Evolutionary conservation across 2,888 invertebrate species (phyloP), one percentile per base, ranked within the genome.

Genomic region (Timema cristinae): DNA sequence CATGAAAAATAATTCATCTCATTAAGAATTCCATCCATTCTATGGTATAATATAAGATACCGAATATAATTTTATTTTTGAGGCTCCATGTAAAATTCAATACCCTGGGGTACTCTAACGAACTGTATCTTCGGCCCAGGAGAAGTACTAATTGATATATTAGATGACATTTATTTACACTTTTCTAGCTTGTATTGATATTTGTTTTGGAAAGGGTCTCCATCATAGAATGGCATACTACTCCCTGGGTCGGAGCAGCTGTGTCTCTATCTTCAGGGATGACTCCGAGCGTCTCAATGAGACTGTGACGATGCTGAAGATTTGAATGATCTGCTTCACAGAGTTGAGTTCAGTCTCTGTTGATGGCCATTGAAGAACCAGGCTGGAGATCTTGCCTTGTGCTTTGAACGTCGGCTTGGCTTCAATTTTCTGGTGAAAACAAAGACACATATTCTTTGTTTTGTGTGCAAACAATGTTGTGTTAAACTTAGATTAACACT

Each of bases 291-390:
- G 69, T 5, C 52, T 50, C 13, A 73, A 50, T 8, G 69, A 50
- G 16, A 74, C 69, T 48, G 72, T 74, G 7, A 74, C 71, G 10
- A 74, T 71, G 66, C 68, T 72, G 71, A 74, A 74, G n/a, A 74
- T 69, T 50, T 74, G 70, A 52, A 74, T 63, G 4, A 71, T 67
- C 50, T 72, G 72, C 16, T 50, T 54, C n/a, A 69, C 63, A n/a
- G 66, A 48, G n/a, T 16, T 50, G 11, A 69, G 71, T 7, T 47
- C 13, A 0, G 15, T 50, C 4, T 59, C 48, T 13, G 66, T 69
- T 54, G 68, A 66, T 13, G 50, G n/a, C 74, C 74, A 74, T 47
- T 63, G 61, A n/a, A 74, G 70, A 10, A 69, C 72, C 63, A 72
- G 69, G 16, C 63, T 61, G 16, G 63, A 59, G 11, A 74, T n/a